Conservation (phyloP, 2,113 vertebrate genomes). For the Carettochelys insculpta region DNA sequence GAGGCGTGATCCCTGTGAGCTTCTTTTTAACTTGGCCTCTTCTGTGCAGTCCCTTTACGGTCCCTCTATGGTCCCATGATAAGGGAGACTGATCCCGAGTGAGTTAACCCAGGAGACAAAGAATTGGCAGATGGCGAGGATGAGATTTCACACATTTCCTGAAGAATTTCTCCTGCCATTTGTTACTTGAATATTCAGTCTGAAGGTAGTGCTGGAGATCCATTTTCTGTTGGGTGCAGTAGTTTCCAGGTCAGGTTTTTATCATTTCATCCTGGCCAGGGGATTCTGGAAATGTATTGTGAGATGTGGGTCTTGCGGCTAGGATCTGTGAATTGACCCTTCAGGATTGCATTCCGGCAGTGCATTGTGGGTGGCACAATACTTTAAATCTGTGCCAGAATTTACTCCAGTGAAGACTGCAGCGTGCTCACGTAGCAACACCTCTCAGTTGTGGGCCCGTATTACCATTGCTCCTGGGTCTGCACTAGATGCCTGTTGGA, state of each 20-base stretch:
- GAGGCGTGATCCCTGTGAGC: no score
- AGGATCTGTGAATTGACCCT: neutral
- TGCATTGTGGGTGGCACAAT: no score
- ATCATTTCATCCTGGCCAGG: neutral
- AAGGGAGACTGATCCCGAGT: no score
- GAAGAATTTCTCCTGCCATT: no score
- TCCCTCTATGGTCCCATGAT: no score
- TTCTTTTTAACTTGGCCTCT: no score
- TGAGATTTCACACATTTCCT: no score
- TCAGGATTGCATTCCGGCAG: constrained; percentile 4
- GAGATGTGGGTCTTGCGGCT: neutral
- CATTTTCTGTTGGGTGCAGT: neutral
- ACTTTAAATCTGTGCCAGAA: no score
- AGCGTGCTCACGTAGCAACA: neutral
- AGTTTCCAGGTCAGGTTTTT: neutral
- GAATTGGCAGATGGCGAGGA: no score
- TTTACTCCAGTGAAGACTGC: neutral
- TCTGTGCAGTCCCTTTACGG: no score
- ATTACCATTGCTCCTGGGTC: neutral
- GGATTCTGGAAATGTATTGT: neutral
- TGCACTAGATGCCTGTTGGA: neutral
- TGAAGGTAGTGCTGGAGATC: neutral
- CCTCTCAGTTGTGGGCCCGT: neutral
- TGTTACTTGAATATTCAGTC: neutral
- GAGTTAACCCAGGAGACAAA: no score